Conservation (phyloP, 2,888 invertebrate species). For the Cloeon dipterum region DNA sequence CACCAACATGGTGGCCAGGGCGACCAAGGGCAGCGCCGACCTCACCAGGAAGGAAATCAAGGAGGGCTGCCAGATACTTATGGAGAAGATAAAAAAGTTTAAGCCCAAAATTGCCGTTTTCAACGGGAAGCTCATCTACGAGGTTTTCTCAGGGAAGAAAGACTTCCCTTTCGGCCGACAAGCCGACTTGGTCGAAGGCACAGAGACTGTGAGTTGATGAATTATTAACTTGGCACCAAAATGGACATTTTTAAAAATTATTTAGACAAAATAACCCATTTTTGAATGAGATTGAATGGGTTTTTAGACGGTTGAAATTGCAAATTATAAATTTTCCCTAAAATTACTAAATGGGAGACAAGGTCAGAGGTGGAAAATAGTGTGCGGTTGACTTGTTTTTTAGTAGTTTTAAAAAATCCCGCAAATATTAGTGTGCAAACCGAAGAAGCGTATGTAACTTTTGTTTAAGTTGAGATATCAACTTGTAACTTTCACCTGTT, state of each 20-base stretch:
- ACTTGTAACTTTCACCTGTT: too few relatives aligned
- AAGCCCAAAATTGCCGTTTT: slow-evolving; percentile 92
- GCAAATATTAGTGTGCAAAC: too few relatives aligned
- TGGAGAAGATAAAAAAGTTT: slow-evolving; percentile 76
- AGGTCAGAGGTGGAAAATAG: too few relatives aligned
- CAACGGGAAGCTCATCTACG: slow-evolving; percentile 97
- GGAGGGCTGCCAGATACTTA: slow-evolving; percentile 69
- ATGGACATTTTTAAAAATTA: slow-evolving; percentile 1
- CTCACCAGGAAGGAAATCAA: slow-evolving; percentile 82
- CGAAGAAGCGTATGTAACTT: too few relatives aligned
- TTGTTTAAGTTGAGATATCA: too few relatives aligned
- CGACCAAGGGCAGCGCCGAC: slow-evolving; percentile 91
- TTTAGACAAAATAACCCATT: neutral
- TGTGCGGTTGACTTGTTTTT: too few relatives aligned
- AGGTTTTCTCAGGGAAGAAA: slow-evolving; percentile 91
- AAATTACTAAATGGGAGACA: too few relatives aligned
- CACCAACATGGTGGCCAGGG: slow-evolving; percentile 91
- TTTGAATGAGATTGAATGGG: neutral
- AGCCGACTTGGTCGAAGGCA: slow-evolving; percentile 79
- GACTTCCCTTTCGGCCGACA: slow-evolving; percentile 93
- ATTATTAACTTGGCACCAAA: neutral
- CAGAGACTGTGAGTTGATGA: slow-evolving; percentile 56
- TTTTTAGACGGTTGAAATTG: too few relatives aligned
- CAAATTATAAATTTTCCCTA: too few relatives aligned
- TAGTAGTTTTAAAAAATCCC: too few relatives aligned